phyloP scores from a whole-genome alignment of 2,797 vertebrate species.

The Valencia hispanica region DNA sequence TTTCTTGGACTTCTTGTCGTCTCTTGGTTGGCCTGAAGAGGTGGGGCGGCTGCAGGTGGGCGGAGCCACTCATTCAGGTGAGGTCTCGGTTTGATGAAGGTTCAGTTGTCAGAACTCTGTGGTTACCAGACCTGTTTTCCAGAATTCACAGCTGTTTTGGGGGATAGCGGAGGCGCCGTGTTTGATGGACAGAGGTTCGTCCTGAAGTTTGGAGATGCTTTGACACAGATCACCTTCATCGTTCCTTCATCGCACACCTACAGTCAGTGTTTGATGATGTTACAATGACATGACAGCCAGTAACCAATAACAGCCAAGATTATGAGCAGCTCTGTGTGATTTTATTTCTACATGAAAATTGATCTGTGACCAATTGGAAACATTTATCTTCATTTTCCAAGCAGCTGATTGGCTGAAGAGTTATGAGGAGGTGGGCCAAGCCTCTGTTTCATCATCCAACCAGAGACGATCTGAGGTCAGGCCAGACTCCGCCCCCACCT shows the following conservation, averaged over 20 bases:
- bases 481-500: slow-evolving; percentile 81
- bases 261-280: slow-evolving; percentile 25
- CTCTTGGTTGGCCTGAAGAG: slow-evolving; percentile 88
- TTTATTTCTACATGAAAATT: background rate
- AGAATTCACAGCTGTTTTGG: slow-evolving; percentile 84
- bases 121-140: slow-evolving; percentile 29
- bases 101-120: background rate
- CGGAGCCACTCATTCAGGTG: slow-evolving; percentile 75
- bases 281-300: slow-evolving; percentile 15
- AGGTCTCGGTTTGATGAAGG: slow-evolving; percentile 62
- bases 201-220: slow-evolving; percentile 87
- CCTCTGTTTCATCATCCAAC: background rate
- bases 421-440: background rate
- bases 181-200: slow-evolving; percentile 90
- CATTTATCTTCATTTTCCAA: background rate
- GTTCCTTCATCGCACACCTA: slow-evolving; percentile 78
- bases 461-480: slow-evolving; percentile 1
- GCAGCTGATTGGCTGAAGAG: slow-evolving; percentile 31
- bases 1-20: slow-evolving; percentile 91
- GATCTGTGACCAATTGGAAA: background rate
- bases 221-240: slow-evolving; percentile 91
- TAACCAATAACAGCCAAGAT: background rate
- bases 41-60: slow-evolving; percentile 55
- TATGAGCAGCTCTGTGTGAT: background rate
- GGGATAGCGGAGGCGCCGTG: slow-evolving; percentile 86